Conservation (phyloP, 2,888 invertebrate genomes). For the Synanthedon myopaeformis region DNA sequence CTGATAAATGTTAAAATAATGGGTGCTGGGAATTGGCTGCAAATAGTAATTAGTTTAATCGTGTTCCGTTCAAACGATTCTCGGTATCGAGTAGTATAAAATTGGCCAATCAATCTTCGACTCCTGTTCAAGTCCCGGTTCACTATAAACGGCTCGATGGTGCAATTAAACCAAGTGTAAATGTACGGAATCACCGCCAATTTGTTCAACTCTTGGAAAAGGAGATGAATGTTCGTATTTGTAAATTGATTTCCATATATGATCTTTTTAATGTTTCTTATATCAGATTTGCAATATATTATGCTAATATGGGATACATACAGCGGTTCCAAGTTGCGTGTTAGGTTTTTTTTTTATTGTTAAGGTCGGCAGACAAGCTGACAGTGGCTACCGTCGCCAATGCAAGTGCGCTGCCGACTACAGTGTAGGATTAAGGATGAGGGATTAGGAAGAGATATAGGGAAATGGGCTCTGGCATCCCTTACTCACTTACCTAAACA, state of each 20-base stretch:
- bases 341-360: too few relatives aligned
- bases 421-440: too few relatives aligned
- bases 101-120: constrained; percentile 50
- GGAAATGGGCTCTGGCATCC: too few relatives aligned
- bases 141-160: constrained; percentile 29
- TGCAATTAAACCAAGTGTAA: constrained; percentile 35
- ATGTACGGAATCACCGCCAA: constrained; percentile 24
- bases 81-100: constrained; percentile 26
- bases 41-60: constrained; percentile 1
- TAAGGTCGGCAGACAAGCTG: too few relatives aligned
- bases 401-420: too few relatives aligned
- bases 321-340: too few relatives aligned
- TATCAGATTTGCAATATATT: too few relatives aligned
- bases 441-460: too few relatives aligned
- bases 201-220: constrained; percentile 11
- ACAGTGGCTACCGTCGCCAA: too few relatives aligned
- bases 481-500: too few relatives aligned
- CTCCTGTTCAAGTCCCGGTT: constrained; percentile 16
- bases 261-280: too few relatives aligned
- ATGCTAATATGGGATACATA: too few relatives aligned
- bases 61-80: constrained; percentile 5
- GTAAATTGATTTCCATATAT: not conserved
- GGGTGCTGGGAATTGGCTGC: not conserved
- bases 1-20: constrained; percentile 1
- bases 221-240: not conserved